Conservation (phyloP, 2,113 vertebrate genomes). For the Tragelaphus strepsiceros region DNA sequence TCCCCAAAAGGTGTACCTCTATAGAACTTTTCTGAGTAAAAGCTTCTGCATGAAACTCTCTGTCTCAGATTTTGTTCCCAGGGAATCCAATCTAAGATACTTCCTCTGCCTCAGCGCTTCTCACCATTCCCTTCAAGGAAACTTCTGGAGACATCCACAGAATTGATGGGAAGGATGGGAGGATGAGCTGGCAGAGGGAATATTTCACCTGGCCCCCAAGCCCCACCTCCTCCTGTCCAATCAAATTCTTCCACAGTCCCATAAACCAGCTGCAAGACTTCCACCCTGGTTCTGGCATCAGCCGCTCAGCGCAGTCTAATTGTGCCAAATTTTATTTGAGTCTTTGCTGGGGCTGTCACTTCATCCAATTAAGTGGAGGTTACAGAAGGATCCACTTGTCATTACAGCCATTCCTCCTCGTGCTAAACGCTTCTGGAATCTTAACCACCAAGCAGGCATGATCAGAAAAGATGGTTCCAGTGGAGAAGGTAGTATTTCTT, state of each 20-base stretch:
- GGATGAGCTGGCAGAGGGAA: not conserved
- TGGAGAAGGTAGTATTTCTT: conserved; percentile 29
- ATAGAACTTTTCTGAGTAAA: not conserved
- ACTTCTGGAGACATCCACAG: not conserved
- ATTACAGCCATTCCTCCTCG: conserved; percentile 56
- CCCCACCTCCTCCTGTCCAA: not conserved
- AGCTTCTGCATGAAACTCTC: not conserved
- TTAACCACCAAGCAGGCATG: conserved; percentile 52
- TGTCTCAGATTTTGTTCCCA: not conserved
- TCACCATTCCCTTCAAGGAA: not conserved
- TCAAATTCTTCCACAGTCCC: not conserved
- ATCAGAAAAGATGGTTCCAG: conserved; percentile 37
- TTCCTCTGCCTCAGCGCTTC: not conserved
- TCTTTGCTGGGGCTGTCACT: conserved; percentile 63
- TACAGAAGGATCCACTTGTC: conserved; percentile 68
- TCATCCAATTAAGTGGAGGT: conserved; percentile 69
- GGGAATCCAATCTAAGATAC: not conserved
- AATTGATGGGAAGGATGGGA: not conserved
- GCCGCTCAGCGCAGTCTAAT: conserved; percentile 49
- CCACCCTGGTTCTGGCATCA: not conserved
- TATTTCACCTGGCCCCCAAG: not conserved
- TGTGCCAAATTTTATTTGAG: conserved; percentile 64
- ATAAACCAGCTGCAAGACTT: not conserved
- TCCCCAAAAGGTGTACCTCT: too few relatives aligned
- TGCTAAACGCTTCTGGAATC: conserved; percentile 63